Evolutionary conservation across 1,140 invertebrate genomes (phyloP).

Genomic region (Zaprionus lachaisei): DNA sequence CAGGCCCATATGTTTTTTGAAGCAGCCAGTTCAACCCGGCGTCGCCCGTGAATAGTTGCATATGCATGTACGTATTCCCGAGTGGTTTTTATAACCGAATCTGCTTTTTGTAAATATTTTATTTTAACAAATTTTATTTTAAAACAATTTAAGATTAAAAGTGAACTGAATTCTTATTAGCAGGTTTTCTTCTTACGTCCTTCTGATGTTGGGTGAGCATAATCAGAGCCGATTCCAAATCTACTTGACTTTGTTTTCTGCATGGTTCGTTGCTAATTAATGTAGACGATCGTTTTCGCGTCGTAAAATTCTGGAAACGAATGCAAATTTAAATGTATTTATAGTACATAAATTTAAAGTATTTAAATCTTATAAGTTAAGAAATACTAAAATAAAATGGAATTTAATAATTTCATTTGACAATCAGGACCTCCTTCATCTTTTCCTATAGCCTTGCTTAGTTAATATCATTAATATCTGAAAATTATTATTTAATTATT

Average conservation of each 20-base stretch:
- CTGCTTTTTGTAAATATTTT: background rate
- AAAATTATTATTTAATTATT: background rate
- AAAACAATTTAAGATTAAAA: background rate
- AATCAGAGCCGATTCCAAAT: slow-evolving; percentile 27
- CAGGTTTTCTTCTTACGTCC: slow-evolving; percentile 13
- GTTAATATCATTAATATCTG: background rate
- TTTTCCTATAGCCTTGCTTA: no score
- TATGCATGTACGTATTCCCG: background rate
- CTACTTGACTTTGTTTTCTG: slow-evolving; percentile 7
- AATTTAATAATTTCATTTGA: no score
- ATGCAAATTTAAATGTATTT: background rate
- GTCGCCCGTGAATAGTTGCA: background rate
- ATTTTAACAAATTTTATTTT: slow-evolving; percentile 1
- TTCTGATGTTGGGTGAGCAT: slow-evolving; percentile 12
- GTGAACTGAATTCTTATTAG: background rate
- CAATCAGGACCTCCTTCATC: no score
- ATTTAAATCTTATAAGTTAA: no score
- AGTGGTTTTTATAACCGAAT: background rate
- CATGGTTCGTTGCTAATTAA: background rate
- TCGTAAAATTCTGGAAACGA: background rate
- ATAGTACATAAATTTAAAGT: no score
- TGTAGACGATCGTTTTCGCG: background rate
- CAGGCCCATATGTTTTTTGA: background rate
- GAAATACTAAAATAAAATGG: no score
- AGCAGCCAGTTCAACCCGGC: background rate